Conservation (phyloP, 2,113 vertebrate species). For the Istiophorus platypterus region DNA sequence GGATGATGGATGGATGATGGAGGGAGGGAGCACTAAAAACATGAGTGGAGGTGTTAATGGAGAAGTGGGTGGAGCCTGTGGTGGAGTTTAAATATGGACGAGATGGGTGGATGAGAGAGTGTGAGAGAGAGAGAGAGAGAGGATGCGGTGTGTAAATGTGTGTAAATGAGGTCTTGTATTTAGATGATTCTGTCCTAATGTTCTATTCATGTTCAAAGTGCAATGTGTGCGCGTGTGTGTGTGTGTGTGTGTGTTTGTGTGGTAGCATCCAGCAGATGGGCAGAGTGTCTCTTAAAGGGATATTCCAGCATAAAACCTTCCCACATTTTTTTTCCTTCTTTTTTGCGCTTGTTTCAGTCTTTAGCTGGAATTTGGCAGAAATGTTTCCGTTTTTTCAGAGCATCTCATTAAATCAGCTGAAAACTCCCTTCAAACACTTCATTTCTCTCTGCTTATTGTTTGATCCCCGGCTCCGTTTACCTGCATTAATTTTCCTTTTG, state of each 20-base stretch:
- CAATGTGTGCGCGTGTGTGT: conserved; percentile 2
- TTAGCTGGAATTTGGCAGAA: neutral
- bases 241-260: neutral
- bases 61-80: conserved; percentile 24
- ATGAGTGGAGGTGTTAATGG: conserved; percentile 39
- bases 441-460: neutral
- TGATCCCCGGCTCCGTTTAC: neutral
- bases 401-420: neutral
- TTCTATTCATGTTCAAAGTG: conserved; percentile 41
- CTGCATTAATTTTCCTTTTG: neutral
- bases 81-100: conserved; percentile 11
- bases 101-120: neutral
- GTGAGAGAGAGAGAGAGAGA: neutral
- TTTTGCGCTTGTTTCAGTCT: neutral
- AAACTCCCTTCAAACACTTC: neutral
- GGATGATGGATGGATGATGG: neutral
- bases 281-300: conserved; percentile 25
- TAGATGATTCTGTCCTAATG: conserved; percentile 19
- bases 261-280: neutral
- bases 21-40: conserved; percentile 13
- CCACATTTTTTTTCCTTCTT: neutral
- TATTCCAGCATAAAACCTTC: neutral
- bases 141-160: conserved; percentile 11
- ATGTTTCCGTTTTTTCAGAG: neutral
- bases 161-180: conserved; percentile 24